Conservation (phyloP, 2,888 invertebrate species). For the Rhingia rostrata region DNA sequence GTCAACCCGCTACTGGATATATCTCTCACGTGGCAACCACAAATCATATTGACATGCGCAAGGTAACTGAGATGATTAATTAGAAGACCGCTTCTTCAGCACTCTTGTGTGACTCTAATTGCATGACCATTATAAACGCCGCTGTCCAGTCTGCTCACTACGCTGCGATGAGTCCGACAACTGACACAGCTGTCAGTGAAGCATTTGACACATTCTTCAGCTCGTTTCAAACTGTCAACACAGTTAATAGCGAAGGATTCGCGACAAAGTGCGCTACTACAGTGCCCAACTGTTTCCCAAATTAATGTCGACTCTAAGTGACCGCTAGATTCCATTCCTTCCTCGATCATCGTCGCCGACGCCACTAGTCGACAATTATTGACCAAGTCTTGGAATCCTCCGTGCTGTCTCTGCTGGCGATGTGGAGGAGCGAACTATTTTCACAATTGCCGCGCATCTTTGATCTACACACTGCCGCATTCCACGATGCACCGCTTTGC, state of each 20-base stretch:
- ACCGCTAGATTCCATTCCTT: conserved; percentile 29
- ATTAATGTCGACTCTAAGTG: conserved; percentile 32
- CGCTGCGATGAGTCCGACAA: background rate
- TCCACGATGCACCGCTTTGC: conserved; percentile 25
- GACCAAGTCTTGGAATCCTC: background rate
- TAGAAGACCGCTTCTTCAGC: conserved; percentile 40
- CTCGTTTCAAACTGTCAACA: conserved; percentile 32
- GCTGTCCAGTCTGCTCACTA: conserved; percentile 16
- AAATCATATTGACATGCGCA: background rate
- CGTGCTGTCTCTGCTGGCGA: background rate
- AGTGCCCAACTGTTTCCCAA: conserved; percentile 47
- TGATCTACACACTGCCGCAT: conserved; percentile 67
- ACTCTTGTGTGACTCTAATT: conserved; percentile 44
- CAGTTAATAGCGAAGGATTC: conserved; percentile 8
- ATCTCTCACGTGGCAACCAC: background rate
- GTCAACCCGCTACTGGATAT: no score
- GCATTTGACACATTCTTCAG: conserved; percentile 36
- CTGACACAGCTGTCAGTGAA: conserved; percentile 30
- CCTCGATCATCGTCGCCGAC: conserved; percentile 15
- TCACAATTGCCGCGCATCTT: conserved; percentile 49
- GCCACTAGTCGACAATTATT: conserved; percentile 16
- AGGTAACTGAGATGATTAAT: conserved; percentile 28
- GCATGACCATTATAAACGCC: conserved; percentile 48
- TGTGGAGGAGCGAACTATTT: conserved; percentile 53
- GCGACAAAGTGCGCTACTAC: conserved; percentile 32